Conservation (phyloP, 2,888 invertebrate species). For the Mayetiola destructor region DNA sequence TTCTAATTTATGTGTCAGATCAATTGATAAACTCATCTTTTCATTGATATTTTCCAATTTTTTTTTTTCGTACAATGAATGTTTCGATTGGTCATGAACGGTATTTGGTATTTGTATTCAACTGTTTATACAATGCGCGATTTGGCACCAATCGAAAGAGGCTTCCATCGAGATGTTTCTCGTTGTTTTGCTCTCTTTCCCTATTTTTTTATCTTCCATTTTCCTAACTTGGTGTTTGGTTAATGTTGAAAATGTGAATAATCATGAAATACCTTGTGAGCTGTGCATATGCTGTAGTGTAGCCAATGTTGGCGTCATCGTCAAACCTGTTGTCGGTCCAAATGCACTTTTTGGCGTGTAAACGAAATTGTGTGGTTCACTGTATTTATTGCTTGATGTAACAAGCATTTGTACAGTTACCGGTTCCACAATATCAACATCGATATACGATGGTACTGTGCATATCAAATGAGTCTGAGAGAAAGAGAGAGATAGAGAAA, state of each 20-base stretch:
- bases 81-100: too few relatives aligned
- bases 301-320: slow-evolving; percentile 32
- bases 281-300: slow-evolving; percentile 26
- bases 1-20: too few relatives aligned
- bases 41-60: too few relatives aligned
- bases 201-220: slow-evolving; percentile 13
- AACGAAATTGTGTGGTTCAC: slow-evolving; percentile 70
- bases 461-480: slow-evolving; percentile 74
- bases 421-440: slow-evolving; percentile 49
- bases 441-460: slow-evolving; percentile 63
- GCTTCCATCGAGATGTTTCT: too few relatives aligned
- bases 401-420: slow-evolving; percentile 63
- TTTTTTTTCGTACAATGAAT: too few relatives aligned
- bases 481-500: slow-evolving; percentile 8
- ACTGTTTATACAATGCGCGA: too few relatives aligned
- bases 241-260: slow-evolving; percentile 8
- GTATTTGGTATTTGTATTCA: too few relatives aligned
- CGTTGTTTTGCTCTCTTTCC: background rate
- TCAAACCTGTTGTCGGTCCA: slow-evolving; percentile 26
- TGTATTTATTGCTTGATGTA: slow-evolving; percentile 70
- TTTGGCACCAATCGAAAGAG: background rate
- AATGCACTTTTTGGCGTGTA: slow-evolving; percentile 48
- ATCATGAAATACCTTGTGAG: slow-evolving; percentile 29
- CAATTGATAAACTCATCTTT: too few relatives aligned
- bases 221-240: slow-evolving; percentile 23